Conservation (phyloP, 2,113 vertebrate genomes). For the Loxodonta africana region DNA sequence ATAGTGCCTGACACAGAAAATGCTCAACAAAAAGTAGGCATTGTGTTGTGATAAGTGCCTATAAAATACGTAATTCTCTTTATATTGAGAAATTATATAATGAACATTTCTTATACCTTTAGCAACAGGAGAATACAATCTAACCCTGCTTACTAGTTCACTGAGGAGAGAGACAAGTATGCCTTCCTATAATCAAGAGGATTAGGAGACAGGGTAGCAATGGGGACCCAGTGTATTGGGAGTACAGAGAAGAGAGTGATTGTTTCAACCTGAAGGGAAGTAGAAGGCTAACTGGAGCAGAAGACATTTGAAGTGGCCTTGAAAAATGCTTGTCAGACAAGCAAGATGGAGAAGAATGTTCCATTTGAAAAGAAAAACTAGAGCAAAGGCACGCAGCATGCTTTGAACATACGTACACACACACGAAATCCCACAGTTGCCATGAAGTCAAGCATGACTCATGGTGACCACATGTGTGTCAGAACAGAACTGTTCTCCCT, state of each 20-base stretch:
- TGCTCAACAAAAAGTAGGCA: neutral
- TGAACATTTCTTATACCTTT: neutral
- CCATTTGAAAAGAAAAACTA: neutral
- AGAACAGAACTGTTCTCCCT: neutral
- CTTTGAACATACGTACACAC: too few relatives aligned
- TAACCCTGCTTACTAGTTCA: neutral
- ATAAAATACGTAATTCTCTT: neutral
- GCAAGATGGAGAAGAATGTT: neutral
- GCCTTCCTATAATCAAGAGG: too few relatives aligned
- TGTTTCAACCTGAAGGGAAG: neutral
- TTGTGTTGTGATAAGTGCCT: neutral
- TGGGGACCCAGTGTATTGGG: neutral
- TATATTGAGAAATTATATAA: neutral
- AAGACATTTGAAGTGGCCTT: neutral
- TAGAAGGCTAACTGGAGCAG: neutral
- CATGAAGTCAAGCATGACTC: neutral
- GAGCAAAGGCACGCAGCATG: neutral
- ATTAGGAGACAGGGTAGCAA: neutral
- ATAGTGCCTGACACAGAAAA: neutral
- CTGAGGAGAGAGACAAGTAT: neutral
- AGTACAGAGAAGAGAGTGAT: neutral
- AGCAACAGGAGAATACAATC: neutral
- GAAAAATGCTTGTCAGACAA: neutral
- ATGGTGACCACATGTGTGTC: neutral
- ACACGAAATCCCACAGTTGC: neutral